These are phyloP conservation scores for Spilosoma lubricipeda DNA, from an alignment of 2,888 invertebrate species.

Conservation along the genomic window DNA sequence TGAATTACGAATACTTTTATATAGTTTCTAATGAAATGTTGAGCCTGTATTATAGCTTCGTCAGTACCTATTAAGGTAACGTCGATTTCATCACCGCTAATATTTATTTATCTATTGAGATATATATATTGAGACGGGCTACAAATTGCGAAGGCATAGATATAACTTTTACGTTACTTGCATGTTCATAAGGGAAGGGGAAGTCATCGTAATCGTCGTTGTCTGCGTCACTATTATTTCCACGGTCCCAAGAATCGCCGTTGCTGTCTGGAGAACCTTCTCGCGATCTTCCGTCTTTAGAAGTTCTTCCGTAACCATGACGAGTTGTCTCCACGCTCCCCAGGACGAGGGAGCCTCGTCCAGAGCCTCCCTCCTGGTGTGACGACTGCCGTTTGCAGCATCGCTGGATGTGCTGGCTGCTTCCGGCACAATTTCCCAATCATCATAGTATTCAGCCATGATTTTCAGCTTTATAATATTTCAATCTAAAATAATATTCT, in stretches of 20 bases:
- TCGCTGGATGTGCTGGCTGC: conserved; percentile 47
- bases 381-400: conserved; percentile 44
- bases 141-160: conserved; percentile 76
- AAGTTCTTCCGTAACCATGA: conserved; percentile 60
- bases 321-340: conserved; percentile 37
- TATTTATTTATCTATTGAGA: too few species aligned
- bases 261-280: conserved; percentile 56
- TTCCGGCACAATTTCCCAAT: conserved; percentile 65
- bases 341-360: too few species aligned
- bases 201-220: conserved; percentile 45
- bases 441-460: conserved; percentile 72
- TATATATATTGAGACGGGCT: conserved; percentile 89
- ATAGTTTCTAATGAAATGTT: conserved; percentile 70
- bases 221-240: conserved; percentile 51
- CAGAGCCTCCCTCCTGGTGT: too few species aligned
- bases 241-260: conserved; percentile 62
- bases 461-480: conserved; percentile 16
- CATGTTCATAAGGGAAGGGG: conserved; percentile 50
- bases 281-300: conserved; percentile 58
- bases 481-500: too few species aligned
- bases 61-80: conserved; percentile 83
- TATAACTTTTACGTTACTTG: conserved; percentile 68
- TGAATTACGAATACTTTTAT: too few species aligned
- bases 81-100: conserved; percentile 73
- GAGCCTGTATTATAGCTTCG: conserved; percentile 80